Conservation (phyloP, 30 jellyfish, hydroid and myxozoan genomes). For the Aurelia coerulea region DNA sequence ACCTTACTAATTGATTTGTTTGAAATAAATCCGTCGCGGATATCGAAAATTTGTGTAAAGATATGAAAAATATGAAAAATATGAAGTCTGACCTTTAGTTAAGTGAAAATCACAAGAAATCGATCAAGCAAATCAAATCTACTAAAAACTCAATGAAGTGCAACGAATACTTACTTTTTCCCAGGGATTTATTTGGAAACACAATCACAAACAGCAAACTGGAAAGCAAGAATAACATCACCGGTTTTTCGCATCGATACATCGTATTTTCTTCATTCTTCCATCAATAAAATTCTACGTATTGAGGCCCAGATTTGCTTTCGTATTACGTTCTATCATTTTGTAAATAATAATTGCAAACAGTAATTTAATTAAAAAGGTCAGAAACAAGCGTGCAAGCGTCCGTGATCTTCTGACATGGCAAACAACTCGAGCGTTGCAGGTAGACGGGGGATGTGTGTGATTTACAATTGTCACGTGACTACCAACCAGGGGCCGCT, state of each 20-base stretch:
- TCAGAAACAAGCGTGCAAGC: constrained; percentile 54
- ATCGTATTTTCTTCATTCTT: constrained; percentile 44
- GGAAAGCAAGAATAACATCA: not conserved
- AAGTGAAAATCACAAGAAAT: not conserved
- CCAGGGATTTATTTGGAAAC: constrained; percentile 17
- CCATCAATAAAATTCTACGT: constrained; percentile 3
- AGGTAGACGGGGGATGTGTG: not conserved
- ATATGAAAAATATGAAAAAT: no score
- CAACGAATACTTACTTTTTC: constrained; percentile 55
- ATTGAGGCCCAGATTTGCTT: constrained; percentile 8
- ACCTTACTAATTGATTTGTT: no score
- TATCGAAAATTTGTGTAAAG: no score
- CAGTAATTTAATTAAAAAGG: constrained; percentile 3
- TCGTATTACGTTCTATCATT: not conserved
- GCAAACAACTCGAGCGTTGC: constrained; percentile 60
- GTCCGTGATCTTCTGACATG: constrained; percentile 74
- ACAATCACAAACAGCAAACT: constrained; percentile 12
- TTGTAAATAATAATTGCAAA: not conserved
- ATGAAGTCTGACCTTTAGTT: not conserved
- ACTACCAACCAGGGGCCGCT: no score
- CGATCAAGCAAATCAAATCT: not conserved
- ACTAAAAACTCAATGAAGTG: not conserved
- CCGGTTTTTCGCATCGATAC: constrained; percentile 22
- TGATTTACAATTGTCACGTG: not conserved
- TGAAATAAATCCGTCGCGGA: no score